These are phyloP conservation scores for Pyrgilauda ruficollis DNA, from an alignment of 2,113 vertebrate species.

Conservation along the genomic window DNA sequence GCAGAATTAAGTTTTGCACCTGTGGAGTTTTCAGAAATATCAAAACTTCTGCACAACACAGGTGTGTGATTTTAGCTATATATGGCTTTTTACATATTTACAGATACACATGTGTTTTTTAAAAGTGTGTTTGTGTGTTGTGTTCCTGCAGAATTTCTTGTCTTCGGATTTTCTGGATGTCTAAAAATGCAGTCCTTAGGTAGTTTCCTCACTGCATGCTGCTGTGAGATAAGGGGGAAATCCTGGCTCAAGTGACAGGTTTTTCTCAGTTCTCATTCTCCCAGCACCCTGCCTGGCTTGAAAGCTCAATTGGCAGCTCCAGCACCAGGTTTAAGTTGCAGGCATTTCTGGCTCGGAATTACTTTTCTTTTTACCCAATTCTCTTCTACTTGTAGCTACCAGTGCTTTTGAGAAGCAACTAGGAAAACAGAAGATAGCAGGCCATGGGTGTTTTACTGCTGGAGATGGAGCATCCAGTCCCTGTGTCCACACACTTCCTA, in stretches of 20 bases:
- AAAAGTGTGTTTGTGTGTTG: neutral
- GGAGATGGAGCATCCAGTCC: neutral
- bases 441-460: neutral
- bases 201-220: neutral
- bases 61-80: fast-evolving
- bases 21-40: neutral
- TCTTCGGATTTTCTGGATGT: neutral
- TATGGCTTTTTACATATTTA: neutral
- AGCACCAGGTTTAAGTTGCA: neutral
- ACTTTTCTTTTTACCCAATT: neutral
- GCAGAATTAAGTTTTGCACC: neutral
- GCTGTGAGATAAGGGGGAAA: neutral
- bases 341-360: neutral
- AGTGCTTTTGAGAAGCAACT: neutral
- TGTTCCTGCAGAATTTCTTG: neutral
- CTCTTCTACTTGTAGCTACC: neutral
- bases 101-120: neutral
- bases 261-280: neutral
- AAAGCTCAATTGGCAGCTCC: neutral
- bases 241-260: neutral
- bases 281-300: neutral
- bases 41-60: neutral
- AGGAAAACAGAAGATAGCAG: neutral
- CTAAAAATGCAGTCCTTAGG: neutral
- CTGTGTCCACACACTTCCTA: fast-evolving